Evolutionary conservation across 2,797 vertebrate genomes (phyloP).

Genomic region (Lagocephalus sceleratus): DNA sequence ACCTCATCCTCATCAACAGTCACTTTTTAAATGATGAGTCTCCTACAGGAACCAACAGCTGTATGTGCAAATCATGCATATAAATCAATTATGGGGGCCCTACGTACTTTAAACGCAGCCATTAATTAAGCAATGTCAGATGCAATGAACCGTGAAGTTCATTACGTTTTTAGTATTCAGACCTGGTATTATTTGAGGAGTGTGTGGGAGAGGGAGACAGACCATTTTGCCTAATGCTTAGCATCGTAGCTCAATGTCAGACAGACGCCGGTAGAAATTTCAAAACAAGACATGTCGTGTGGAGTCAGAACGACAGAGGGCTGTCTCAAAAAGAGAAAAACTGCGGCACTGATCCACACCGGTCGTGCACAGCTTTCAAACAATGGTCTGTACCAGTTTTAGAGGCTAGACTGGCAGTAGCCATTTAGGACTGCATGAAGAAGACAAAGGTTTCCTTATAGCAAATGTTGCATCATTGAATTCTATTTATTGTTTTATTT

Average conservation of each 20-base stretch:
- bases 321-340: slow-evolving; percentile 50
- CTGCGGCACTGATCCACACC: slow-evolving; percentile 43
- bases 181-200: slow-evolving; percentile 94
- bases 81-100: slow-evolving; percentile 99
- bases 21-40: slow-evolving; percentile 97
- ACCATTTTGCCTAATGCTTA: slow-evolving; percentile 93
- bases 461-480: too few relatives aligned
- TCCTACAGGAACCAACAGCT: slow-evolving; percentile 99
- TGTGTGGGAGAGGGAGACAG: slow-evolving; percentile 70
- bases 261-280: slow-evolving; percentile 78
- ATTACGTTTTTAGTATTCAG: slow-evolving; percentile 99
- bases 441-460: too few relatives aligned
- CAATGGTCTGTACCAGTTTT: too few relatives aligned
- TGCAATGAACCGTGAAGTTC: slow-evolving; percentile 99
- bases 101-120: slow-evolving; percentile 99
- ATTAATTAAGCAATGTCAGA: slow-evolving; percentile 99
- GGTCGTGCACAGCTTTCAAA: neutral
- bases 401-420: too few relatives aligned
- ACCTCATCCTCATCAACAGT: slow-evolving; percentile 66
- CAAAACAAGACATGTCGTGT: slow-evolving; percentile 50
- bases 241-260: slow-evolving; percentile 82
- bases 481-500: too few relatives aligned
- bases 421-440: too few relatives aligned
- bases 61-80: slow-evolving; percentile 99
- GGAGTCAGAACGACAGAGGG: slow-evolving; percentile 47